Conservation (phyloP, 1,140 invertebrate genomes). For the Solenopsis invicta region DNA sequence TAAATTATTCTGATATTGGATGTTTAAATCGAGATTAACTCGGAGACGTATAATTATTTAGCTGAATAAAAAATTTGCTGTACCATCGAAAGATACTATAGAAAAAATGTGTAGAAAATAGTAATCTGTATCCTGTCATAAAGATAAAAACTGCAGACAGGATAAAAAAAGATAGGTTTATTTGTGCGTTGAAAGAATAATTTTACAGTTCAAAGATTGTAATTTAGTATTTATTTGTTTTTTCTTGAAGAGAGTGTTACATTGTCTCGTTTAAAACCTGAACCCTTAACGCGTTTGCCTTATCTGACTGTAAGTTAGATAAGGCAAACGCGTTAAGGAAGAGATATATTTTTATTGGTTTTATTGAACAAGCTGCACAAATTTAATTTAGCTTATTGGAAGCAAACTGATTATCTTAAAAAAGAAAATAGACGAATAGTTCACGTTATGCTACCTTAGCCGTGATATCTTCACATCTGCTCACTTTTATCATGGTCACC, state of each 20-base stretch:
- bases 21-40: background rate
- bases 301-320: background rate
- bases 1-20: background rate
- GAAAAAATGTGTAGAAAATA: background rate
- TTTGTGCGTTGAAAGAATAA: background rate
- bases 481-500: constrained; percentile 68
- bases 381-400: background rate
- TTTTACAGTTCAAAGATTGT: background rate
- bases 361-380: background rate
- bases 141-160: background rate
- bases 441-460: background rate
- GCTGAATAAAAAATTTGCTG: background rate
- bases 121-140: background rate
- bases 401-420: background rate
- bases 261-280: background rate
- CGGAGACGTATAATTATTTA: background rate
- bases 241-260: background rate
- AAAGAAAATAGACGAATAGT: background rate
- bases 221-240: constrained; percentile 4
- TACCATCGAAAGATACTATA: background rate
- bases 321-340: background rate
- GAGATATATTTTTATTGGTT: background rate
- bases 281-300: too few species aligned
- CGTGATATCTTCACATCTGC: constrained; percentile 70
- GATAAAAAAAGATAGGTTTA: background rate